These are phyloP conservation scores for Macrosoma leucophasiata DNA, from an alignment of 2,888 invertebrate species.

Conservation along the genomic window DNA sequence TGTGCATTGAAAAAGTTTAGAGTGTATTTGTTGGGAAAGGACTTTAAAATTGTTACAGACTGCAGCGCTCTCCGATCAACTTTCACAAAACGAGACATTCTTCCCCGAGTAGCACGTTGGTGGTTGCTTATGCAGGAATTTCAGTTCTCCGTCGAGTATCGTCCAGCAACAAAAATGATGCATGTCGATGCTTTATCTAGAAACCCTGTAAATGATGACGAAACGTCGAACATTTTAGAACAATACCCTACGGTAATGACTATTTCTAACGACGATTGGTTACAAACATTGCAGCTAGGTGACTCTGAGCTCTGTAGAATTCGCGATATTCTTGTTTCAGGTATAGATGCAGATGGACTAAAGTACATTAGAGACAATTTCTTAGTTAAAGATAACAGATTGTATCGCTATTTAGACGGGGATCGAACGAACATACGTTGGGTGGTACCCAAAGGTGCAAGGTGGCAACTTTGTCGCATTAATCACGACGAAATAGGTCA, in stretches of 20 bases:
- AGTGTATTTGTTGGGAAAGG: conserved; percentile 23
- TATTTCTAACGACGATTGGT: too few species aligned
- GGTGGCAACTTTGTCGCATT: conserved; percentile 25
- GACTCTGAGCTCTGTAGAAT: too few species aligned
- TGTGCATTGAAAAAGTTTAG: conserved; percentile 31
- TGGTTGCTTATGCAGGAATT: conserved; percentile 30
- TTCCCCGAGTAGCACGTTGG: conserved; percentile 29
- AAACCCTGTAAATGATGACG: conserved; percentile 17
- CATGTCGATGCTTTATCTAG: conserved; percentile 28
- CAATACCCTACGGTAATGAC: too few species aligned
- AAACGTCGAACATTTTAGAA: too few species aligned
- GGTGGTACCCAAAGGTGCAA: conserved; percentile 8
- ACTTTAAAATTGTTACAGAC: conserved; percentile 28
- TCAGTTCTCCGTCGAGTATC: conserved; percentile 25
- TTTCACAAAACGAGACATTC: conserved; percentile 25
- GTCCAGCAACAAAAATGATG: conserved; percentile 23
- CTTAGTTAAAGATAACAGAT: too few species aligned
- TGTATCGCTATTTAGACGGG: conserved; percentile 1
- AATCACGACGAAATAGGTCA: conserved; percentile 46
- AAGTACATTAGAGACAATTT: too few species aligned
- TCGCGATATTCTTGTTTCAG: too few species aligned
- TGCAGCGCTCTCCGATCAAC: conserved; percentile 30
- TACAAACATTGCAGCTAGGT: too few species aligned
- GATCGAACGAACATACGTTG: conserved; percentile 17
- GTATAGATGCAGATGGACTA: too few species aligned